These are phyloP conservation scores for Rutilus rutilus DNA, from an alignment of 2,113 vertebrate genomes.

Conservation along the genomic window DNA sequence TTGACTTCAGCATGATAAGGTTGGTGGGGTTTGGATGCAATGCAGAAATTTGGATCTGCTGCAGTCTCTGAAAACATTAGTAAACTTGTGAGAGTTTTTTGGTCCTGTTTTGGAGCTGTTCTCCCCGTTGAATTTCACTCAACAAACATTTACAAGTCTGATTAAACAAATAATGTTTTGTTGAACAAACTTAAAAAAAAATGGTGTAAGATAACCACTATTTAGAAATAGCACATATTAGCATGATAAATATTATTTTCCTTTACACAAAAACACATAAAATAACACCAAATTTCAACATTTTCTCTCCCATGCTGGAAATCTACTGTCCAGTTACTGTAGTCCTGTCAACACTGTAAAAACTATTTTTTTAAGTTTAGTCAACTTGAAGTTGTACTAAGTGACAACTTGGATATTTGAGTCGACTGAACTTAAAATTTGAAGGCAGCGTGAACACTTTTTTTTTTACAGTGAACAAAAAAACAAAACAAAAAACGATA, in stretches of 20 bases:
- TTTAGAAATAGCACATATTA: background rate
- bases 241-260: background rate
- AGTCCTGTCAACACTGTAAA: background rate
- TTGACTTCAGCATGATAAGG: no score
- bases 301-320: background rate
- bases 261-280: background rate
- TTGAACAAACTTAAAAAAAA: background rate
- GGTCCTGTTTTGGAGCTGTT: background rate
- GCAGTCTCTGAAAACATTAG: background rate
- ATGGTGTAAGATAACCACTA: background rate
- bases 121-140: background rate
- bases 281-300: background rate
- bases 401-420: no score
- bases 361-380: no score
- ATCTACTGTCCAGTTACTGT: background rate
- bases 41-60: background rate
- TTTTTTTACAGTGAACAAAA: no score
- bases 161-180: background rate
- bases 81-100: background rate
- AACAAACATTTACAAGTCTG: background rate
- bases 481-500: no score
- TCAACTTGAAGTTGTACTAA: no score
- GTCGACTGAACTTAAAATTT: no score
- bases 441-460: no score
- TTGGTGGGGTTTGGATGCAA: background rate